These are phyloP conservation scores for Coranthus polyacanthus DNA, from an alignment of 2,797 vertebrate genomes.

Conservation along the genomic window DNA sequence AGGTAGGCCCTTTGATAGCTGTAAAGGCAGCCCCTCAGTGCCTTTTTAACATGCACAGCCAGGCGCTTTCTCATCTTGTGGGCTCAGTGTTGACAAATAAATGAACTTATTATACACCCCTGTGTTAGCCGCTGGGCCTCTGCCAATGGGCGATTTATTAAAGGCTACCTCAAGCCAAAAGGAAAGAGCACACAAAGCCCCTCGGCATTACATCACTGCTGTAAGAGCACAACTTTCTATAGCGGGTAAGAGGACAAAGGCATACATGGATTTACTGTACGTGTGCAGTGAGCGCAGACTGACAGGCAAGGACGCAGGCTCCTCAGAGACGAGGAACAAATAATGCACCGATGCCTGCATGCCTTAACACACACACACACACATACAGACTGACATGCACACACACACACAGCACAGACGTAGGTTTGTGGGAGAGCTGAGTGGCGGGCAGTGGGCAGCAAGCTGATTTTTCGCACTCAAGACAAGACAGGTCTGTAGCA, in stretches of 20 bases:
- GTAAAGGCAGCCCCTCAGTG: slow-evolving; percentile 77
- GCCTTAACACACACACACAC: slow-evolving; percentile 35
- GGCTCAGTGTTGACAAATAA: slow-evolving; percentile 87
- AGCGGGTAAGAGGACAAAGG: slow-evolving; percentile 62
- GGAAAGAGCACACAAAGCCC: slow-evolving; percentile 76
- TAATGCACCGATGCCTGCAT: slow-evolving; percentile 50
- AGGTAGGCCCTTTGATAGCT: slow-evolving; percentile 80
- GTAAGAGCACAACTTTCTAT: slow-evolving; percentile 74
- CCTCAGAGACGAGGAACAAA: slow-evolving; percentile 55
- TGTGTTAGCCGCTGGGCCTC: slow-evolving; percentile 77
- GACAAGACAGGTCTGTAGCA: slow-evolving; percentile 83
- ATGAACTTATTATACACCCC: slow-evolving; percentile 86
- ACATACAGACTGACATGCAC: slow-evolving; percentile 35
- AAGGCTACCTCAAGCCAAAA: slow-evolving; percentile 79
- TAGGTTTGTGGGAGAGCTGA: slow-evolving; percentile 71
- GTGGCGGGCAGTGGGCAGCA: slow-evolving; percentile 76
- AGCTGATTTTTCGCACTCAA: slow-evolving; percentile 80
- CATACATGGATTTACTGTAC: slow-evolving; percentile 77
- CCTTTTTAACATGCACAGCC: slow-evolving; percentile 85
- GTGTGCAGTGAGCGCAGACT: slow-evolving; percentile 55
- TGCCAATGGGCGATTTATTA: slow-evolving; percentile 79
- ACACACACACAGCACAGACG: slow-evolving; percentile 57
- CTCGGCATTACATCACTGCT: slow-evolving; percentile 79
- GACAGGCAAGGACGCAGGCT: slow-evolving; percentile 60
- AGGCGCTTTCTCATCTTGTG: slow-evolving; percentile 82